Base-by-base conservation (phyloP, 2,888 invertebrate species). In the Lasioglossum calceatum region DNA sequence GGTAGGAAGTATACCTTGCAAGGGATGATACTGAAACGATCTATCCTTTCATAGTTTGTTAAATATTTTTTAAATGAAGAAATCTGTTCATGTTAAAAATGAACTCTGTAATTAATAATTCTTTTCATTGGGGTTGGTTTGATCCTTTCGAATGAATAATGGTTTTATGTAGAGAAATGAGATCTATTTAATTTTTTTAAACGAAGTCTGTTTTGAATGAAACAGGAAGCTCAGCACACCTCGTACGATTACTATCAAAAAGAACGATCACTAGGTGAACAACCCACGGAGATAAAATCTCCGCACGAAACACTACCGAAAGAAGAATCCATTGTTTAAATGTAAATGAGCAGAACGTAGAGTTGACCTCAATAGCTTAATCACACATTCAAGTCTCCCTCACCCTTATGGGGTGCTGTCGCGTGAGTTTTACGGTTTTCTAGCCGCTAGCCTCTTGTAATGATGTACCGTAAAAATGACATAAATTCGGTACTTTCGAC, bases 351-450 rank as follows among this genome's bases (percentile, higher is more conserved):
- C 61, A 42, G 79, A 73, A 78, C 70, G 82, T 82, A 77, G 36
- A n/a, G 85, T n/a, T 85, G 90, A 87, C 90, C 90, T 86, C 90
- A 80, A 75, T 90, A 84, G 90, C 88, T 90, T 88, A 88, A 87
- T 90, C 87, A 90, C 90, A 90, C 87, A 84, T 39, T 67, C 32
- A 36, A 77, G 77, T 74, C 79, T 79, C 86, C 85, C 86, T 83
- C 76, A 70, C 67, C 85, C 82, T 79, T 82, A 36, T 54, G 71
- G 50, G n/a, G 73, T 64, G 82, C 83, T 74, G 80, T 77, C 79
- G 77, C 77, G 70, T 77, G 61, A 70, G 67, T 39, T 70, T 70
- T 70, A 39, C 36, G 19, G 10, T 3, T 0, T 4, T 23, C 32
- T 23, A 4, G 36, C 36, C 19, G 81, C 85, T 27, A 78, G 79